phyloP scores from a whole-genome alignment of 2,888 invertebrate genomes.

The Metacarcinus magister region DNA sequence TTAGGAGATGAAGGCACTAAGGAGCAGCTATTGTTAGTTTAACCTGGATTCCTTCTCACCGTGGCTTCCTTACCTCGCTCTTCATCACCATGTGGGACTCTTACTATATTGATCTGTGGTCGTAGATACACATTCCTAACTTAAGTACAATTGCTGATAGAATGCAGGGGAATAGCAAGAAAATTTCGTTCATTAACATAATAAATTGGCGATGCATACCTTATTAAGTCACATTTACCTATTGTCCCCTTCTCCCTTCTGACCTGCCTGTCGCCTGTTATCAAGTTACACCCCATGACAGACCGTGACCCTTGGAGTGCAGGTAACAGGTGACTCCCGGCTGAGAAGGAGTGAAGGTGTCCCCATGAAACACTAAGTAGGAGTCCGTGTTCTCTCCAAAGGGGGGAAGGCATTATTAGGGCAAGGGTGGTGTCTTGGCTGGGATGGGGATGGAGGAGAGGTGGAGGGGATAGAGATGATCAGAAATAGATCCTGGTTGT shows the following conservation, averaged over 20 bases:
- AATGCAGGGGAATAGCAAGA: too few relatives aligned
- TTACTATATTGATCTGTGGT: too few relatives aligned
- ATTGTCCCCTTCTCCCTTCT: neutral
- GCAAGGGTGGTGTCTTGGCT: neutral
- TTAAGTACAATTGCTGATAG: too few relatives aligned
- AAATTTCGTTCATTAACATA: too few relatives aligned
- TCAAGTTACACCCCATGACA: neutral
- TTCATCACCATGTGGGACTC: neutral
- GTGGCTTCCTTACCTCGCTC: neutral
- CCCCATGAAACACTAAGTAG: conserved; percentile 9
- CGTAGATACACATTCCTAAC: too few relatives aligned
- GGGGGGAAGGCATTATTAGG: neutral
- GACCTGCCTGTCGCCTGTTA: neutral
- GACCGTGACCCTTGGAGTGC: neutral
- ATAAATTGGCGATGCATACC: too few relatives aligned
- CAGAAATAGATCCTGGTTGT: neutral
- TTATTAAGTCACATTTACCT: neutral
- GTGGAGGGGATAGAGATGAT: neutral
- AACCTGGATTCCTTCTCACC: neutral
- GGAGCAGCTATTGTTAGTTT: neutral
- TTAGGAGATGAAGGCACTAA: neutral
- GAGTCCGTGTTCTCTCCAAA: neutral
- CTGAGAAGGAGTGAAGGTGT: neutral
- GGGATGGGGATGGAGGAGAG: neutral
- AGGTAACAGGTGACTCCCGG: neutral